Percentiles rank a stretch among this genome's conserved stretches.
Conservation (phyloP, 2,113 vertebrate genomes). For the Ellobius talpinus region DNA sequence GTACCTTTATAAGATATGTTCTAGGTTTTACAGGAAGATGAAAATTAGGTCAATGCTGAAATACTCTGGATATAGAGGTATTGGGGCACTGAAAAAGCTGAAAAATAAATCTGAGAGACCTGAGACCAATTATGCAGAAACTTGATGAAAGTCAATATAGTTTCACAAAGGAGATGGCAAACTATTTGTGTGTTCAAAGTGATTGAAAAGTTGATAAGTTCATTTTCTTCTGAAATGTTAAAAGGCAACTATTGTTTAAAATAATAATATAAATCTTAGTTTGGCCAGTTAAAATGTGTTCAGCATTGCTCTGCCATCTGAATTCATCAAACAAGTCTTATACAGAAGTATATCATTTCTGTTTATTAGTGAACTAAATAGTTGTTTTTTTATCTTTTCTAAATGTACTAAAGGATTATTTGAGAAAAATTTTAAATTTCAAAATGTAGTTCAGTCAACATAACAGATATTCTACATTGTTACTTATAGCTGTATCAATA, state of each 20-base stretch:
- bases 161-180: not conserved
- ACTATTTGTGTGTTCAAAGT: not conserved
- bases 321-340: not conserved
- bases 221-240: not conserved
- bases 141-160: not conserved
- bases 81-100: not conserved
- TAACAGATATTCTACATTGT: not conserved
- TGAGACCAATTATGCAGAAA: not conserved
- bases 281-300: not conserved
- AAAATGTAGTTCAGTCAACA: not conserved
- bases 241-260: not conserved
- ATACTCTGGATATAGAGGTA: not conserved
- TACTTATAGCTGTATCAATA: not conserved
- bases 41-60: not conserved
- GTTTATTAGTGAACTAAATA: not conserved
- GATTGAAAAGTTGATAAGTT: not conserved
- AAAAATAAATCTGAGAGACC: not conserved
- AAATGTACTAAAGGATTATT: not conserved
- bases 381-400: not conserved
- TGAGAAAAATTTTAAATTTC: not conserved
- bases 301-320: not conserved
- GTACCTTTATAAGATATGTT: not conserved
- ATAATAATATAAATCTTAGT: not conserved
- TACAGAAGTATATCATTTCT: not conserved
- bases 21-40: not conserved